A percentile compares a stretch with the other conserved stretches of the same genome.
phyloP scores from a whole-genome alignment of 2,113 vertebrate species.

The Pelmatolapia mariae region DNA sequence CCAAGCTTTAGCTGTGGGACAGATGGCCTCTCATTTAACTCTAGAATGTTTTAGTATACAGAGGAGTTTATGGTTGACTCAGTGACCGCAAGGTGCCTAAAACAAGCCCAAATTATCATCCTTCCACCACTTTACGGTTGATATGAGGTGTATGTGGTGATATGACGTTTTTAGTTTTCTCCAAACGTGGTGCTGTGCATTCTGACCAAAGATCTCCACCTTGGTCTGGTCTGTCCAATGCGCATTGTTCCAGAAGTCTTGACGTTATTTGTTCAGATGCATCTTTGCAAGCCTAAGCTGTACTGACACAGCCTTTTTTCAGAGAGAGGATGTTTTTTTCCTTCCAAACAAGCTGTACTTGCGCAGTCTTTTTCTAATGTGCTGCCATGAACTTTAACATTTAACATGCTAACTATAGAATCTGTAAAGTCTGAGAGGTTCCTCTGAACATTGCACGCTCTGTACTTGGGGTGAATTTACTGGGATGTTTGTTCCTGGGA shows the following conservation, averaged over 20 bases:
- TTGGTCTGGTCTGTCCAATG: not conserved
- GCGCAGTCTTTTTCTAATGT: not conserved
- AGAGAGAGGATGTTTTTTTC: not conserved
- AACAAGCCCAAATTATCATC: not conserved
- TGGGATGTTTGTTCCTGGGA: not conserved
- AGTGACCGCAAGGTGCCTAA: not conserved
- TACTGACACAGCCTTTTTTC: not conserved
- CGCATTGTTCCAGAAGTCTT: not conserved
- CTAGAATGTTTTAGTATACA: not conserved
- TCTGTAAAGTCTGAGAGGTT: not conserved
- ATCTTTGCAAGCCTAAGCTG: not conserved
- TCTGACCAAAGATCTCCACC: not conserved
- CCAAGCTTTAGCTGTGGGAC: not conserved
- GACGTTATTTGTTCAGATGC: not conserved
- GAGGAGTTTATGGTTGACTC: not conserved
- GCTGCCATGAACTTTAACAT: not conserved
- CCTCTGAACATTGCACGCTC: not conserved
- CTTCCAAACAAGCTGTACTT: not conserved
- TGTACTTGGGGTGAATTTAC: not conserved
- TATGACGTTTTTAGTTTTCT: not conserved
- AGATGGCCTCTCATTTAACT: not conserved
- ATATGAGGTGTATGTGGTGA: not conserved
- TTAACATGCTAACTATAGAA: not conserved
- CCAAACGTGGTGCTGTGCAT: not conserved
- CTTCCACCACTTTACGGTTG: not conserved